A percentile compares a stretch with the other conserved stretches of the same genome.
phyloP scores from a whole-genome alignment of 2,797 vertebrate species.

The Typhlichthys subterraneus region DNA sequence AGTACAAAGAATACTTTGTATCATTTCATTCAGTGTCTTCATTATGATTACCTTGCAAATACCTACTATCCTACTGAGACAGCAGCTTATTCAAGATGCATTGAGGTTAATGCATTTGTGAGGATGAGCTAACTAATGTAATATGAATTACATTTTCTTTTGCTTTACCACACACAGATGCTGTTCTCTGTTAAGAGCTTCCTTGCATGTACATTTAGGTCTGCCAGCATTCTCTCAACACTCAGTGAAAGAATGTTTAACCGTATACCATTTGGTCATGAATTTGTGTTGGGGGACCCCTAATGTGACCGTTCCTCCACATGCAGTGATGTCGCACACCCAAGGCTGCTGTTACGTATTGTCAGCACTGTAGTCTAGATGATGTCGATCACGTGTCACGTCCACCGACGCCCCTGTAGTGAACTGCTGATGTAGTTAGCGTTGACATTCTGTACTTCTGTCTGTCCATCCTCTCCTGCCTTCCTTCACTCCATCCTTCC shows the following conservation, averaged over 20 bases:
- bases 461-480: slow-evolving; percentile 85
- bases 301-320: not conserved
- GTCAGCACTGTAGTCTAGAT: slow-evolving; percentile 49
- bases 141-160: no score
- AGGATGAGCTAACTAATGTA: not conserved
- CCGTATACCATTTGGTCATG: no score
- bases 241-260: no score
- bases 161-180: not conserved
- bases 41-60: no score
- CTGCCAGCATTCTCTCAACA: no score
- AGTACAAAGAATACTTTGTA: no score
- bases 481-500: not conserved
- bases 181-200: not conserved
- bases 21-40: no score
- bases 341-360: slow-evolving; percentile 39
- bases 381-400: slow-evolving; percentile 44
- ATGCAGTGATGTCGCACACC: slow-evolving; percentile 20
- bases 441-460: slow-evolving; percentile 95
- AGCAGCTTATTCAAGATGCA: no score
- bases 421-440: slow-evolving; percentile 84
- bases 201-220: no score
- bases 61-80: no score
- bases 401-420: slow-evolving; percentile 62
- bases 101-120: no score
- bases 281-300: not conserved